A percentile compares a stretch with the other conserved stretches of the same genome.
These are phyloP conservation scores for Parus major DNA, from an alignment of 2,113 vertebrate species.

Conservation along the genomic window DNA sequence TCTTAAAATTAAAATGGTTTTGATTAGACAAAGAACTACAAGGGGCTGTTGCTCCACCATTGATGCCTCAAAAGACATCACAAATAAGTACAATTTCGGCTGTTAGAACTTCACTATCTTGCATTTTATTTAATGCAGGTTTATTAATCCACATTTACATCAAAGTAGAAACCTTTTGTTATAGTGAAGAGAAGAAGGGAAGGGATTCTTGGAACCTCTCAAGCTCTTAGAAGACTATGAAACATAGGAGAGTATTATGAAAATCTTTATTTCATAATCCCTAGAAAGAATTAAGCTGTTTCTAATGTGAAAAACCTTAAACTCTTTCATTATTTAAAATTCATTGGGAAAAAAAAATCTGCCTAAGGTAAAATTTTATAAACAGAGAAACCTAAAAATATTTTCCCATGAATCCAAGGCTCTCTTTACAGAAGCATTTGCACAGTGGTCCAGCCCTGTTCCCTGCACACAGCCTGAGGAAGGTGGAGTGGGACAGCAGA, in stretches of 20 bases:
- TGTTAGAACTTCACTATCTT: slow-evolving; percentile 5
- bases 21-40: neutral
- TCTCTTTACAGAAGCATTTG: neutral
- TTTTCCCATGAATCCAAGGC: neutral
- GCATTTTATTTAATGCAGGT: neutral
- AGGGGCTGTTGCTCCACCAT: neutral
- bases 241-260: neutral
- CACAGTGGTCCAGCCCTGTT: neutral
- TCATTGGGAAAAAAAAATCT: neutral
- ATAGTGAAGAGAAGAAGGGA: neutral
- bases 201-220: neutral
- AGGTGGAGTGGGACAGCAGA: neutral
- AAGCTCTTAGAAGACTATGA: neutral
- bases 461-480: neutral
- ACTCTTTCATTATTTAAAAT: neutral
- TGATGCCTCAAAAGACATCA: neutral
- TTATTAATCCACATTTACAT: slow-evolving; percentile 36
- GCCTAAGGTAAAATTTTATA: neutral
- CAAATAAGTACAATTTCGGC: neutral
- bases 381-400: neutral
- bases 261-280: neutral
- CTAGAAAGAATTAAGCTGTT: neutral
- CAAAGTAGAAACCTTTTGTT: neutral
- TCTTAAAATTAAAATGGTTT: neutral
- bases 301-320: neutral